phyloP scores from a whole-genome alignment of 1,140 invertebrate genomes.

The Philopotamus ludificatus region DNA sequence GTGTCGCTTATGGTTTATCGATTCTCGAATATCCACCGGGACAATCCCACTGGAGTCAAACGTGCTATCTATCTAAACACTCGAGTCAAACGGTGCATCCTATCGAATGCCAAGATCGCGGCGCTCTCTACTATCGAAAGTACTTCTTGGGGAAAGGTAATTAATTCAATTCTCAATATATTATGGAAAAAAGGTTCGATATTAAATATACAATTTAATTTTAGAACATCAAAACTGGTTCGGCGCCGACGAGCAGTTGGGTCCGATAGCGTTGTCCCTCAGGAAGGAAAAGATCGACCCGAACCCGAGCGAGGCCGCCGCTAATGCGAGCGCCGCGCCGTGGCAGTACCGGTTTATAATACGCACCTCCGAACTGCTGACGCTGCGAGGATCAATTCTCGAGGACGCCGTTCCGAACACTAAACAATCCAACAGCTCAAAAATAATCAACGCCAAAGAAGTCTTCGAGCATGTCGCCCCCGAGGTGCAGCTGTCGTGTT shows the following conservation, averaged over 20 bases:
- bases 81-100: slow-evolving; percentile 53
- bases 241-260: slow-evolving; percentile 91
- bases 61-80: slow-evolving; percentile 70
- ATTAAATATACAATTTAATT: slow-evolving; percentile 40
- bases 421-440: slow-evolving; percentile 62
- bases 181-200: background rate
- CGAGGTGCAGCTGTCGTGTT: slow-evolving; percentile 77
- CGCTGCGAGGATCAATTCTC: slow-evolving; percentile 79
- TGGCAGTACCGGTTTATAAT: slow-evolving; percentile 83
- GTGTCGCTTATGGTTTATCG: slow-evolving; percentile 74
- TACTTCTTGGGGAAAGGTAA: slow-evolving; percentile 74
- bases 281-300: slow-evolving; percentile 73
- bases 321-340: slow-evolving; percentile 45
- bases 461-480: slow-evolving; percentile 86
- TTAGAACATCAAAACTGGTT: slow-evolving; percentile 96
- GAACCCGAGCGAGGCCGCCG: slow-evolving; percentile 44
- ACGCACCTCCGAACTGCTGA: slow-evolving; percentile 79
- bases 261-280: slow-evolving; percentile 92
- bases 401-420: slow-evolving; percentile 81
- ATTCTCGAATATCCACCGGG: slow-evolving; percentile 72
- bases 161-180: background rate
- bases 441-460: slow-evolving; percentile 75
- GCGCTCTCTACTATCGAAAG: slow-evolving; percentile 82
- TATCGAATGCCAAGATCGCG: slow-evolving; percentile 84
- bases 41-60: slow-evolving; percentile 74